Base-by-base conservation (phyloP, 1,140 invertebrate species). In the Lasioglossum albipes region DNA sequence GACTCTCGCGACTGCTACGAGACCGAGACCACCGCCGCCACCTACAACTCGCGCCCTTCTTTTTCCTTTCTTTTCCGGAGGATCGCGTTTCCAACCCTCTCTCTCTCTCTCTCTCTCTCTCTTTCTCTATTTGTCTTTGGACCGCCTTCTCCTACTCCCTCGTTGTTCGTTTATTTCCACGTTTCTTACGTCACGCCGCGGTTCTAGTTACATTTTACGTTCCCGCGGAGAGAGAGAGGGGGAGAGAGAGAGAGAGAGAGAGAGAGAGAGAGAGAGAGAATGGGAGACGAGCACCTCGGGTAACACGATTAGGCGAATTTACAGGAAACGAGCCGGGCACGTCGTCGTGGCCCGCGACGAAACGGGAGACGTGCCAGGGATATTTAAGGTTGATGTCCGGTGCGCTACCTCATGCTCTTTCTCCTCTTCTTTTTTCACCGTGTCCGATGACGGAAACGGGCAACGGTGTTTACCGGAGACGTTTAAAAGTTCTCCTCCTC, bases 1-100 rank as follows among this genome's bases (percentile, higher is more conserved):
- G 88, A 91, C 89, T 91, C 84, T 83, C 83, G 88, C 88, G 90
- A 91, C 91, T 91, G 89, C 89, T 88, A 89, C 87, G 85, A 90
- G 84, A 89, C 89, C 86, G 83, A 79, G 86, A 91, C 84, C 83
- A 91, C 84, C 83, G 90, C 86, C 85, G 82, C 82, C 89, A 80
- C 68, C 83, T 83, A 75, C 52, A 54, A 45, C 81, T 75, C 57
- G 52, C 16, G 82, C 64, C 59, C 79, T 81, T 81, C 74, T 83
- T 76, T 68, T 49, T 73, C 36, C 45, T 79, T 65, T 78, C 64
- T 45, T 49, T 61, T 12, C 66, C 13, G 12, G 1, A 13, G 16
- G n/a, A 2, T 61, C 64, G 20, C 36, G 27, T 59, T 52, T 7
- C 36, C 66, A 52, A 66, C 54, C 0, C 31, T 27, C 62, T 16